These are phyloP conservation scores for Meloidogyne floridensis DNA, from an alignment of 1,140 invertebrate species.

Conservation along the genomic window DNA sequence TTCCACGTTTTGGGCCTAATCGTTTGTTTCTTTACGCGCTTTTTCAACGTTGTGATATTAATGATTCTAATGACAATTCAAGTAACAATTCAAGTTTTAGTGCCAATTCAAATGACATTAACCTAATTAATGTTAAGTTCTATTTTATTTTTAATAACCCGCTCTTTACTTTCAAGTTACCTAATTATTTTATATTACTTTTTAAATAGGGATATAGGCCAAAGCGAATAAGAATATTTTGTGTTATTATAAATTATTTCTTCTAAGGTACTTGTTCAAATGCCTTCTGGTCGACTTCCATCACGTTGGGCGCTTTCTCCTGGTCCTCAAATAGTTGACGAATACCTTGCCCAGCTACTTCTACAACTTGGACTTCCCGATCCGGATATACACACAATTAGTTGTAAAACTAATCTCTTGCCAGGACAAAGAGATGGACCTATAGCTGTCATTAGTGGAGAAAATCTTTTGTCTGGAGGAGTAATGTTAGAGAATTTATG, in stretches of 20 bases:
- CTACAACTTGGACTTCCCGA: conserved; percentile 40
- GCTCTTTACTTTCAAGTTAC: no score
- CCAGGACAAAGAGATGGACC: conserved; percentile 34
- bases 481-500: conserved; percentile 9
- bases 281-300: conserved; percentile 25
- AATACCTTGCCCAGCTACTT: conserved; percentile 43
- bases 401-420: conserved; percentile 33
- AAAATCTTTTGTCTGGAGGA: not conserved
- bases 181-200: no score
- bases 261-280: conserved; percentile 18
- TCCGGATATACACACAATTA: conserved; percentile 44
- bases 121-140: no score
- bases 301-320: conserved; percentile 19
- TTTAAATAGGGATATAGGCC: no score
- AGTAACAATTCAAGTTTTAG: not conserved
- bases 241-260: not conserved
- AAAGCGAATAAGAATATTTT: no score
- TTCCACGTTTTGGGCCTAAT: conserved; percentile 47
- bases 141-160: no score
- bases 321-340: conserved; percentile 38
- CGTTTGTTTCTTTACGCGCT: conserved; percentile 43
- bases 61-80: not conserved
- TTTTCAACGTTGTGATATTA: conserved; percentile 19
- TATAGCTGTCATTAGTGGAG: conserved; percentile 40
- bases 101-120: not conserved